Conservation (phyloP, 2,888 invertebrate genomes). For the Pseudococcus longispinus region DNA sequence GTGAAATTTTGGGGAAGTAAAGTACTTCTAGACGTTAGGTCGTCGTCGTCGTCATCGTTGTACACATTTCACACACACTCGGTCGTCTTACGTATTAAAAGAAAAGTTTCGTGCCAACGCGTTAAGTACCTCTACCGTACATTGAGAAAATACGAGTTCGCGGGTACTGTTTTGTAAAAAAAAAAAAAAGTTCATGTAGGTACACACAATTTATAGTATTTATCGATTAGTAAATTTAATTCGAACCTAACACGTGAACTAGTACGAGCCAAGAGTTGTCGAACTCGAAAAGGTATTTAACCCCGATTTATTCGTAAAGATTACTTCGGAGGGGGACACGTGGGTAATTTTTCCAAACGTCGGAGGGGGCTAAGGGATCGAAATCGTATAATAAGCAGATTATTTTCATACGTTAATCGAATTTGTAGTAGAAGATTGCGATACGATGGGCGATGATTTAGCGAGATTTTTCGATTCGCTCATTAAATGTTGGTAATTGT, state of each 20-base stretch:
- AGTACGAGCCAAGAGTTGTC: neutral
- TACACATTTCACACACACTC: neutral
- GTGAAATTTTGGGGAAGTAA: neutral
- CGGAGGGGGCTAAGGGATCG: neutral
- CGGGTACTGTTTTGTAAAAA: neutral
- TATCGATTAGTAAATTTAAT: slow-evolving; percentile 24
- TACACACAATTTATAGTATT: neutral
- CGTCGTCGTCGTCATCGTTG: neutral
- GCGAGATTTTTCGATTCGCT: slow-evolving; percentile 15
- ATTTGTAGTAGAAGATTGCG: slow-evolving; percentile 11
- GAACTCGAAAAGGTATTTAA: slow-evolving; percentile 26
- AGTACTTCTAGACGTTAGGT: neutral
- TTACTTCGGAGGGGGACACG: neutral
- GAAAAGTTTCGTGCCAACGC: neutral
- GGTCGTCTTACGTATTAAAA: neutral
- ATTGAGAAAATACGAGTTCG: neutral
- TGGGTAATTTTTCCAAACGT: neutral
- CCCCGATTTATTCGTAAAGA: neutral
- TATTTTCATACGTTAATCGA: neutral
- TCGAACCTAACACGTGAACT: slow-evolving; percentile 30
- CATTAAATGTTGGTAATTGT: slow-evolving; percentile 39
- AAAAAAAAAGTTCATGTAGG: neutral
- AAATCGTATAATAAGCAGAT: neutral
- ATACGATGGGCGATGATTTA: slow-evolving; percentile 2
- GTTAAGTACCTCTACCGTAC: neutral